Evolutionary conservation across 2,797 vertebrate species (phyloP), one percentile per base, ranked within the genome.

Genomic region (Poeciliopsis presidionis): DNA sequence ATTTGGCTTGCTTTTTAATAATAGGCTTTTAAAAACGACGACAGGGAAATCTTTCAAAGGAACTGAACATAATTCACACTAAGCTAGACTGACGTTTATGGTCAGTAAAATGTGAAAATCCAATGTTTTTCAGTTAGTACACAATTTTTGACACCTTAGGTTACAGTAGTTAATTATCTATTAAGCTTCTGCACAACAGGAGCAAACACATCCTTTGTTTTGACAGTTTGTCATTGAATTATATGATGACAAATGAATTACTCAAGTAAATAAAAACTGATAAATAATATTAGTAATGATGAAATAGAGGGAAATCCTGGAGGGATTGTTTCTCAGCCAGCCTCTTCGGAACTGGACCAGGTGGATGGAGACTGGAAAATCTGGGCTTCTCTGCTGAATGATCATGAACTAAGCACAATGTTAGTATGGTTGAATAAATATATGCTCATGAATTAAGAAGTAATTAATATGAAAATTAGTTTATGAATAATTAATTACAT

Each of bases 1-100:
- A 74, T 84, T 82, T 83, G 51, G 49, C 78, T 87, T 36, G 1
- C 22, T 79, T 81, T 78, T 49, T 57, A 43, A 73, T 75, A 39
- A 79, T 76, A 30, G 25, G 43, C 49, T 76, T 70, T 86, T 82
- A 79, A 78, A 81, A 78, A 3, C 51, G 43, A 83, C 84, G 74
- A 83, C 43, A 59, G 70, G 59, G 7, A 74, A 84, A 74, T 76
- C 5, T 72, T 41, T 85, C 53, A 49, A 28, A 72, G 49, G 20
- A 70, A 63, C 33, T 18, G 28, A 73, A 69, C 43, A 72, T 79
- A 53, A 65, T 30, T 73, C 0, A 1, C 16, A 43, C 22, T 82
- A 25, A 81, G 70, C 51, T 73, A 3, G 11, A 28, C 4, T 41
- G 57, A 85, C 75, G 12, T 75, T 71, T 43, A n/a, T 49, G 72